A percentile compares a stretch with the other conserved stretches of the same genome.
phyloP scores from a whole-genome alignment of 2,113 vertebrate genomes.

The Corythoichthys intestinalis region DNA sequence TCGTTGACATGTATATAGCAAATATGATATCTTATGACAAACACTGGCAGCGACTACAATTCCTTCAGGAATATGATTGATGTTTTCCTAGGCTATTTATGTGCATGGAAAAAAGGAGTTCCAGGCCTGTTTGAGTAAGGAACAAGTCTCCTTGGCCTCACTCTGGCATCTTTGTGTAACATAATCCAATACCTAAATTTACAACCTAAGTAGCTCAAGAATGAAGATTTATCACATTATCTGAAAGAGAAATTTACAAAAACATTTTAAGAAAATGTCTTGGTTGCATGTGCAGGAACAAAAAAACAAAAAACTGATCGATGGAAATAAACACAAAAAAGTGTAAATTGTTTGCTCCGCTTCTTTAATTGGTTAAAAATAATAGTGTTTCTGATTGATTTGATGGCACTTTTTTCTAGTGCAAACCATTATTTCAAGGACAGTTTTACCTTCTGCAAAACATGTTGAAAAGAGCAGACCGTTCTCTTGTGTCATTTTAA shows the following conservation, averaged over 20 bases:
- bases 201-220: constrained; percentile 24
- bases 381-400: constrained; percentile 20
- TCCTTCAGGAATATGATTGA: constrained; percentile 55
- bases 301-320: neutral
- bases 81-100: constrained; percentile 32
- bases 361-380: neutral
- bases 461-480: constrained; percentile 25
- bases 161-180: constrained; percentile 33
- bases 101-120: constrained; percentile 46
- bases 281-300: constrained; percentile 21
- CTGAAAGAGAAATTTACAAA: constrained; percentile 16
- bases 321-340: constrained; percentile 15
- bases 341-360: constrained; percentile 10
- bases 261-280: constrained; percentile 9
- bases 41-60: constrained; percentile 38
- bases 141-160: constrained; percentile 27
- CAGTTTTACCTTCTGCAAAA: constrained; percentile 24
- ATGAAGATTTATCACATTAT: constrained; percentile 20
- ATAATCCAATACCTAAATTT: constrained; percentile 15
- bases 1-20: constrained; percentile 50
- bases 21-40: constrained; percentile 60
- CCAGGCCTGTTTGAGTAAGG: constrained; percentile 43
- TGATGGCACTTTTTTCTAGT: constrained; percentile 28
- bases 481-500: constrained; percentile 38
- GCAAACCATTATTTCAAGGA: constrained; percentile 50